Evolutionary conservation across 2,797 vertebrate species (phyloP).

Genomic region (Clarias pachynema): DNA sequence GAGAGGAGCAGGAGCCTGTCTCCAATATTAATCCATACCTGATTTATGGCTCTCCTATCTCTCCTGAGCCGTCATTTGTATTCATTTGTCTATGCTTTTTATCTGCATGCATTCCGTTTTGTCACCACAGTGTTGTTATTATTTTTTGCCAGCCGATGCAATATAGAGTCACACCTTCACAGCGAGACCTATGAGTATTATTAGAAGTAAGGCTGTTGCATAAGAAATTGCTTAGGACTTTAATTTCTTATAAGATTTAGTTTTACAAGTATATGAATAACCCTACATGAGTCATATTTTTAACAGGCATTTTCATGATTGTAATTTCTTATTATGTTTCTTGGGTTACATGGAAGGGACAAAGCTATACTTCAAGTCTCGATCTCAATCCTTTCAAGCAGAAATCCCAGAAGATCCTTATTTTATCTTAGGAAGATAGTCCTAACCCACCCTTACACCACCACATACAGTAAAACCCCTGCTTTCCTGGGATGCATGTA

Average conservation of each 20-base stretch:
- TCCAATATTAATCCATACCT: constrained; percentile 71
- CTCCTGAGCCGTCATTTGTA: constrained; percentile 78
- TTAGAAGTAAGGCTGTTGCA: constrained; percentile 62
- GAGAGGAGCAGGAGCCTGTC: constrained; percentile 48
- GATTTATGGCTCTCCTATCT: constrained; percentile 74
- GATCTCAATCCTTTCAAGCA: neutral
- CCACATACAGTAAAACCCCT: no score
- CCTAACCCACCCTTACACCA: neutral
- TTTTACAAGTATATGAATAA: neutral
- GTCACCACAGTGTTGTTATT: constrained; percentile 63
- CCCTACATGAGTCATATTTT: neutral
- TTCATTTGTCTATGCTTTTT: constrained; percentile 78
- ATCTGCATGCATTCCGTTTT: constrained; percentile 70
- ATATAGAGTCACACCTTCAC: constrained; percentile 70
- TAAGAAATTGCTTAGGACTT: constrained; percentile 7
- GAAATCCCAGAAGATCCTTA: neutral
- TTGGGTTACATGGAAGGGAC: neutral
- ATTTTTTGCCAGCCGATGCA: constrained; percentile 63
- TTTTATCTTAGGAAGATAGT: neutral
- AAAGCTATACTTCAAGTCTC: neutral
- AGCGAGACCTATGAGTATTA: constrained; percentile 75
- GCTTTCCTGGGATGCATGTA: neutral
- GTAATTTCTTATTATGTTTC: neutral
- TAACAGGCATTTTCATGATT: neutral
- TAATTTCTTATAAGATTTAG: constrained; percentile 1